Conservation (phyloP, 2,888 invertebrate species). For the Eupithecia inturbata region DNA sequence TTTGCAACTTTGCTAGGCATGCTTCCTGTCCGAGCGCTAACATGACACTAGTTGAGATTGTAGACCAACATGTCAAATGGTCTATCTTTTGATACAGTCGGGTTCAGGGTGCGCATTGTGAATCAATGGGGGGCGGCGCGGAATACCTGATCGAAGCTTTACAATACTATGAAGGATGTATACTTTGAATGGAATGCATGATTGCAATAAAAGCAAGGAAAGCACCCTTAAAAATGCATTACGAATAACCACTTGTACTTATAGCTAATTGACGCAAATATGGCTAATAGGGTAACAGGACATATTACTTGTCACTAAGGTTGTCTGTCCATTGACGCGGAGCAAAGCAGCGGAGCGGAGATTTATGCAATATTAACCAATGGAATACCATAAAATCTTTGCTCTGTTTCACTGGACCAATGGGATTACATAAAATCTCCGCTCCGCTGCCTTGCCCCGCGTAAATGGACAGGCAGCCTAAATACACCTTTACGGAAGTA, state of each 20-base stretch:
- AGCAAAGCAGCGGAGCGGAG: background rate
- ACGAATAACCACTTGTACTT: slow-evolving; percentile 50
- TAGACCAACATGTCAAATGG: too few species aligned
- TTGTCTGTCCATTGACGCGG: background rate
- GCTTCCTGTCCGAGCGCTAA: too few species aligned
- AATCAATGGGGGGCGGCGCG: too few species aligned
- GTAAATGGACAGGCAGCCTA: background rate
- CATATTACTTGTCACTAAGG: background rate
- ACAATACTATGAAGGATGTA: slow-evolving; percentile 27
- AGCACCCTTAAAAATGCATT: slow-evolving; percentile 39
- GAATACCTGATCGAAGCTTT: too few species aligned
- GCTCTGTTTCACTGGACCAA: background rate
- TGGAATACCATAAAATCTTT: background rate
- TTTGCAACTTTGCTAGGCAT: too few species aligned
- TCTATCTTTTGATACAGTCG: too few species aligned
- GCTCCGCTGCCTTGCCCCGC: too few species aligned
- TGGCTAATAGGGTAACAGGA: slow-evolving; percentile 17
- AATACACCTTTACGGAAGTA: background rate
- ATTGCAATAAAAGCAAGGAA: slow-evolving; percentile 41
- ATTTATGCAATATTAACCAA: background rate
- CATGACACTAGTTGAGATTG: too few species aligned
- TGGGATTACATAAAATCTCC: background rate
- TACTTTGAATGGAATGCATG: slow-evolving; percentile 52
- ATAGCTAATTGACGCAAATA: slow-evolving; percentile 44
- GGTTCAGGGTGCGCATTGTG: too few species aligned